Evolutionary conservation across 2,888 invertebrate genomes (phyloP).

Genomic region (Hydrotaea diabolus): DNA sequence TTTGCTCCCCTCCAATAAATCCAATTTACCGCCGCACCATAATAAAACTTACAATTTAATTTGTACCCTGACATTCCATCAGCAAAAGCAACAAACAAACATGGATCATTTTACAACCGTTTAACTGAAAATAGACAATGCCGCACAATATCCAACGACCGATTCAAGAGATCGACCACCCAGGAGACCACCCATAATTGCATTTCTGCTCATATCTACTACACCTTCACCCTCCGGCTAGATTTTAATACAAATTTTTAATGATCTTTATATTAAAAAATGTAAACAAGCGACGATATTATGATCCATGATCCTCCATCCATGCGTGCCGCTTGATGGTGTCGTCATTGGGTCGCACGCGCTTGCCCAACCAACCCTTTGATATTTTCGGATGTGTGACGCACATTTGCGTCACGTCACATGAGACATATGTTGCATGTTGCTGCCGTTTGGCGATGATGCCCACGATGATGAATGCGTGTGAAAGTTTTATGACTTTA

Average conservation of each 20-base stretch:
- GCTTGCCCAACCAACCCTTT: slow-evolving; percentile 32
- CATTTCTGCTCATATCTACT: neutral
- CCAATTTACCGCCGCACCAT: neutral
- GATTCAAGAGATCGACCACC: neutral
- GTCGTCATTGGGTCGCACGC: slow-evolving; percentile 31
- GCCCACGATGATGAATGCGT: slow-evolving; percentile 7
- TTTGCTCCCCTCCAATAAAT: neutral
- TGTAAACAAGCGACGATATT: neutral
- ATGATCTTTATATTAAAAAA: slow-evolving; percentile 54
- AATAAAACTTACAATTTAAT: neutral
- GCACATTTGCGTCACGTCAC: neutral
- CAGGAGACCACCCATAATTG: slow-evolving; percentile 14
- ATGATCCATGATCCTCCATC: neutral
- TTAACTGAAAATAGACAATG: slow-evolving; percentile 20
- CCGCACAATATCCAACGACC: neutral
- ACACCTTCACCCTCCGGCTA: neutral
- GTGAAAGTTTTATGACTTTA: slow-evolving; percentile 50
- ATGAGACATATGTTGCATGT: slow-evolving; percentile 12
- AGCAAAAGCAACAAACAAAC: neutral
- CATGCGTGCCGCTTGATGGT: neutral
- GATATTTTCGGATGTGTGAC: neutral
- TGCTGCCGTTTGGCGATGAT: neutral
- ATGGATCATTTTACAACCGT: neutral
- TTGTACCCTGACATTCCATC: slow-evolving; percentile 25
- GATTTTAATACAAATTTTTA: slow-evolving; percentile 25